These are phyloP conservation scores for Phycodurus eques DNA, from an alignment of 2,113 vertebrate species.

Conservation along the genomic window DNA sequence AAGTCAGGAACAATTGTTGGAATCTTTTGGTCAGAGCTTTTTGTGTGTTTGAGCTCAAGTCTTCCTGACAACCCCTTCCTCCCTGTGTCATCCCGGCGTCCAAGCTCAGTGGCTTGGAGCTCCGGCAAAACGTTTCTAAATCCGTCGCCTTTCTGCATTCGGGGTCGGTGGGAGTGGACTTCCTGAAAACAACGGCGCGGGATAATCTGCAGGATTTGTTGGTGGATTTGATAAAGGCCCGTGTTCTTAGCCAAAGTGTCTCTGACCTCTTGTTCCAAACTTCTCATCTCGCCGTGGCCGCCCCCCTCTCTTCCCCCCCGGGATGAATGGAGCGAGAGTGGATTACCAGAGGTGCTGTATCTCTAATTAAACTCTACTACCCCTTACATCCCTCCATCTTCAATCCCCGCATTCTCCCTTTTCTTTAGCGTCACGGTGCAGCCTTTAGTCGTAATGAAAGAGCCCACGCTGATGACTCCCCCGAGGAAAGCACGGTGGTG, in stretches of 20 bases:
- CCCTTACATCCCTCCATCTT: constrained; percentile 21
- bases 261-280: constrained; percentile 69
- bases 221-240: constrained; percentile 66
- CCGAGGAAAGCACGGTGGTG: constrained; percentile 41
- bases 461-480: constrained; percentile 48
- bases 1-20: constrained; percentile 63
- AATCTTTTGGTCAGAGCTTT: constrained; percentile 68
- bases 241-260: constrained; percentile 62
- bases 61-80: constrained; percentile 61
- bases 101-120: constrained; percentile 57
- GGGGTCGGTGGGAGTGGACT: constrained; percentile 60
- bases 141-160: constrained; percentile 52
- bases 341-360: constrained; percentile 65
- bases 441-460: constrained; percentile 42
- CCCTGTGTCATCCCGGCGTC: constrained; percentile 52
- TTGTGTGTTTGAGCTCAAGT: constrained; percentile 47
- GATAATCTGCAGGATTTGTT: constrained; percentile 71
- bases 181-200: constrained; percentile 69
- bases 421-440: constrained; percentile 38
- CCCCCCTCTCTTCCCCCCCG: constrained; percentile 24
- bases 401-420: constrained; percentile 44
- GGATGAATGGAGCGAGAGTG: constrained; percentile 58
- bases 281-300: constrained; percentile 50
- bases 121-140: constrained; percentile 52
- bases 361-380: constrained; percentile 70